Base-by-base conservation (phyloP, 2,888 invertebrate genomes). In the Ormyrus rosae region DNA sequence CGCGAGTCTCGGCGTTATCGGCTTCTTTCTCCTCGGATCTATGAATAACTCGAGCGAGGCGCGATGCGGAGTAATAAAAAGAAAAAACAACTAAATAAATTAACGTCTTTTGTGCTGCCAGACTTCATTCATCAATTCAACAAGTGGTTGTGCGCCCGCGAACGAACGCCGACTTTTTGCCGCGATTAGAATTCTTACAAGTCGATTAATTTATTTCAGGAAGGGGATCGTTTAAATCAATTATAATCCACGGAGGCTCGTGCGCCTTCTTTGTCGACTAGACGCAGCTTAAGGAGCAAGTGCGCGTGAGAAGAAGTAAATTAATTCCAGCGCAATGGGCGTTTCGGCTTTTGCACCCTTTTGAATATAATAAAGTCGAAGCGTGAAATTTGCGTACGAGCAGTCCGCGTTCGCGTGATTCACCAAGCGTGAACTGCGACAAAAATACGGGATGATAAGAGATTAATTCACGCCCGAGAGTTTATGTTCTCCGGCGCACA, bases 41-140 rank as follows among this genome's bases (percentile, higher is more conserved):
- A 55, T 45, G 9, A 63, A 50, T 56, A 1, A 9, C 45, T 45
- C 68, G 58, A 46, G 68, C 19, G n/a, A 9, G 19, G 50, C 69
- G 34, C 34, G 34, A 34, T 34, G 34, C 34, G 34, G 34, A 34
- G 34, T 4, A 34, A 34, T 4, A 34, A 34, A 2, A 3, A 34
- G 2, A 34, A 68, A 60, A 75, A 74, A 80, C 78, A 63, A 6
- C 48, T 63, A 11, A 80, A 83, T 81, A 80, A 73, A 83, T 84
- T 80, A 83, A 83, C 78, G 82, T 73, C 78, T 60, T 63, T 70
- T 70, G 65, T 75, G 9, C 5, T 7, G 53, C 48, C 6, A 34
- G 8, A 7, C 5, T 3, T 55, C 75, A 71, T 80, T 80, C 58
- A 67, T 75, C 74, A 70, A 74, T 75, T 60, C 45, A 70, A 70